A percentile compares a stretch with the other conserved stretches of the same genome.
Evolutionary conservation across 53 echinoderm and acorn worm species (phyloP).

Genomic region (Patiria pectinifera): DNA sequence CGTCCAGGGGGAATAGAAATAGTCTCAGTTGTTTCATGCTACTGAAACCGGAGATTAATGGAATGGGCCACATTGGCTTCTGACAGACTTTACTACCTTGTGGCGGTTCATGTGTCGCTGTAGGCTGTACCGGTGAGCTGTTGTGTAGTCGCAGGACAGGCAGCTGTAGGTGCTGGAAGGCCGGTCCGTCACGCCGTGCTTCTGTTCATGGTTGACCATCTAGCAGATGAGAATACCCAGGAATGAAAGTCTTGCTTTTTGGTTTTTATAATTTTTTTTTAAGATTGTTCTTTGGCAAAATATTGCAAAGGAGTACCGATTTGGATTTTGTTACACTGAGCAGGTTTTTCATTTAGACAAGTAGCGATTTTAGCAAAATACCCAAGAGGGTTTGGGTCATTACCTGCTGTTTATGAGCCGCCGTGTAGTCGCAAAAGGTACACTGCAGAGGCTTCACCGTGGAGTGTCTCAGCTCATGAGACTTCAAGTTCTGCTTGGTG

Average conservation of each 20-base stretch:
- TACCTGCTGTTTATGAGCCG: conserved; percentile 64
- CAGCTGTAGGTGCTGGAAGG: conserved; percentile 66
- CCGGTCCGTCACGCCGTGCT: conserved; percentile 24
- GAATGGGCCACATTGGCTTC: too few relatives aligned
- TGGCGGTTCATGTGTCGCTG: conserved; percentile 83
- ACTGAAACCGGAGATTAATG: too few relatives aligned
- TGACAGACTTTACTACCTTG: not conserved
- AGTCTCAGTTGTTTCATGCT: too few relatives aligned
- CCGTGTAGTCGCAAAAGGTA: conserved; percentile 67
- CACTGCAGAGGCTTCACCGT: conserved; percentile 75
- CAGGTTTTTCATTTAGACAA: not conserved
- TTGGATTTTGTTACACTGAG: not conserved
- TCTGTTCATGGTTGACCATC: conserved; percentile 52
- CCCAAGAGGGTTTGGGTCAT: not conserved
- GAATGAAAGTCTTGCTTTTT: not conserved
- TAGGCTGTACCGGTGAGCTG: conserved; percentile 77
- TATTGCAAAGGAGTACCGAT: too few relatives aligned
- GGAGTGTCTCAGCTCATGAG: conserved; percentile 74
- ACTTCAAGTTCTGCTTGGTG: conserved; percentile 77
- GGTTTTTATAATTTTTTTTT: not conserved
- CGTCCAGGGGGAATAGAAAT: too few relatives aligned
- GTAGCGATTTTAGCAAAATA: too few relatives aligned
- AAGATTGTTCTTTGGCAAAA: too few relatives aligned
- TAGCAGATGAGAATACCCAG: not conserved
- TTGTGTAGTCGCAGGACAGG: conserved; percentile 70